Conservation (phyloP, 2,113 vertebrate species). For the Chroicocephalus ridibundus region DNA sequence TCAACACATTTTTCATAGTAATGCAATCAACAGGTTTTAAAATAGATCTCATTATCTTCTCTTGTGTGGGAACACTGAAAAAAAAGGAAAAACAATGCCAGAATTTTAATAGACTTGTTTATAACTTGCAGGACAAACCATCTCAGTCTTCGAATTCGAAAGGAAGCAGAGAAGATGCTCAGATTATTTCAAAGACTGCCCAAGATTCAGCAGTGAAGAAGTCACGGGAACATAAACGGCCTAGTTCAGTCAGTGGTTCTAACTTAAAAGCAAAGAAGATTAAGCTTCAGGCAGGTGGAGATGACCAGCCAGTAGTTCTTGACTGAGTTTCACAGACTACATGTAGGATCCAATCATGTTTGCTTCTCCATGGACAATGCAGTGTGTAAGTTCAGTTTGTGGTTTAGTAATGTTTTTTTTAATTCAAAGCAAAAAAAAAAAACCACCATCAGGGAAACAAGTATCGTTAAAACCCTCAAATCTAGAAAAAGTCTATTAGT, state of each 20-base stretch:
- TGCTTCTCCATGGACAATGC: neutral
- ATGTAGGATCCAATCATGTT: neutral
- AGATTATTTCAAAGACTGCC: neutral
- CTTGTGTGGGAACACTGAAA: neutral
- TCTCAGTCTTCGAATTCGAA: neutral
- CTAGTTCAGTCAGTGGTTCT: constrained; percentile 44
- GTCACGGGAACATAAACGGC: constrained; percentile 60
- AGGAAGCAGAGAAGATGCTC: neutral
- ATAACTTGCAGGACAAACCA: constrained; percentile 48
- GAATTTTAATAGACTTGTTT: neutral
- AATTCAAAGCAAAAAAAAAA: neutral
- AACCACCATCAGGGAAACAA: neutral
- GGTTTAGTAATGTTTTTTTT: neutral
- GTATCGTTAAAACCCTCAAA: neutral
- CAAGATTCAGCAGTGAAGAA: constrained; percentile 60
- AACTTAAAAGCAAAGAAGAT: constrained; percentile 65
- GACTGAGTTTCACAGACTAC: constrained; percentile 2
- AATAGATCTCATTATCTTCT: neutral
- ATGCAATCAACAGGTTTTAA: neutral
- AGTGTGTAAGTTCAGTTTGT: neutral
- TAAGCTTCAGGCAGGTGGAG: constrained; percentile 40
- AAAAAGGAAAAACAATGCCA: neutral
- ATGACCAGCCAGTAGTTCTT: constrained; percentile 34
- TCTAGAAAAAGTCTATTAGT: neutral
- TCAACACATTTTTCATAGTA: neutral